Evolutionary conservation across 2,888 invertebrate species (phyloP), one percentile per base, ranked within the genome.

Genomic region (Acanthopleura granulata): DNA sequence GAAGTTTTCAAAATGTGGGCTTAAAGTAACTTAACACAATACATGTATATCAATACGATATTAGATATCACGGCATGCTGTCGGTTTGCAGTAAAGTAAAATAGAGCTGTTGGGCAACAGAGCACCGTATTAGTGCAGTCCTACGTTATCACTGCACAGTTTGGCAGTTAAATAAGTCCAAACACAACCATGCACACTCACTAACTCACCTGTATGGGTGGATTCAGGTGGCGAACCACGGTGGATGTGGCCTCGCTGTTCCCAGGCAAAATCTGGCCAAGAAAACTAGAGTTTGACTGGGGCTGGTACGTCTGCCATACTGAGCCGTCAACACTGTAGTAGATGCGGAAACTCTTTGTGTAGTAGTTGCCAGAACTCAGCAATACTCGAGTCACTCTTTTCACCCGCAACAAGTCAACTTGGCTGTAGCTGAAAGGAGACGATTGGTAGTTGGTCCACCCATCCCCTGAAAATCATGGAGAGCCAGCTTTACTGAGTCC

Each of bases 281-380:
- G 6, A 27, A 27, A 66, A 27, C 27, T 27, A 6, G 29, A 27
- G 29, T 27, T 25, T 16, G 22, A 16, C 57, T 6, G 22, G 6
- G 66, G 29, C 29, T 66, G 22, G 29, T 66, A 66, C 22, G 16
- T 27, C 66, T 66, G 22, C 66, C 66, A 66, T 16, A 66, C 66
- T 25, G 1, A 6, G 16, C 66, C 66, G 25, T 66, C 66, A 16
- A 22, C 25, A 25, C 66, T 66, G 66, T 66, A 27, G 66, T 27
- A 66, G 29, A 66, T 66, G 22, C 22, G 22, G 22, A 66, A 66
- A 22, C 22, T 27, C 29, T 27, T 22, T 6, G 66, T 66, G 16
- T 16, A 66, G 66, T 66, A 66, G 4, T 3, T 1, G 14, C 3
- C 25, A 15, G 18, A 27, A 27, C 66, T 25, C 22, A 27, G 15